Evolutionary conservation across 2,888 invertebrate genomes (phyloP).

Genomic region (Parochlus steinenii): DNA sequence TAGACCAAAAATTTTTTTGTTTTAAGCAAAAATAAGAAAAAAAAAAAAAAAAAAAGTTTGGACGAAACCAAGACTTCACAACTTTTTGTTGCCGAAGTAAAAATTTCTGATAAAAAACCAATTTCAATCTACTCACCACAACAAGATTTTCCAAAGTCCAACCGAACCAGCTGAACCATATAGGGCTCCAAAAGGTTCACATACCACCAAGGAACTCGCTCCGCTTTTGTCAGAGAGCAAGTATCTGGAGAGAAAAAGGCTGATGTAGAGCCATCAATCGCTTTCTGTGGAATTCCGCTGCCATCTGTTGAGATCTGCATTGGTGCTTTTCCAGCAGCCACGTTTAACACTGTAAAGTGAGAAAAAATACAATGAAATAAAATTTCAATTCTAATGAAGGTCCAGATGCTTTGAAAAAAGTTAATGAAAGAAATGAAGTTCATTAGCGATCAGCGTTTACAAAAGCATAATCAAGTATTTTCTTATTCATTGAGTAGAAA

Average conservation of each 20-base stretch:
- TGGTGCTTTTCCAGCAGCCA: slow-evolving; percentile 86
- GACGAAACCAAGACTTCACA: no score
- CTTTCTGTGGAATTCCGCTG: slow-evolving; percentile 74
- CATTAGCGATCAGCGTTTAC: no score
- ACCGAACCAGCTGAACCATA: slow-evolving; percentile 80
- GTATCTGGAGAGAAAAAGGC: slow-evolving; percentile 66
- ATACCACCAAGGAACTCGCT: slow-evolving; percentile 88
- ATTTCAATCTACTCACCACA: slow-evolving; percentile 50
- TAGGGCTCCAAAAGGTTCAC: slow-evolving; percentile 86
- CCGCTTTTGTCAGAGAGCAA: slow-evolving; percentile 70
- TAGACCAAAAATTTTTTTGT: no score
- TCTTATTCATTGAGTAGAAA: no score
- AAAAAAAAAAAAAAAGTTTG: no score
- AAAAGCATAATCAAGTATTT: no score
- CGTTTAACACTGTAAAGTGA: slow-evolving; percentile 61
- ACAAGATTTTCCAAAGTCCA: slow-evolving; percentile 82
- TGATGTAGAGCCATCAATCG: slow-evolving; percentile 80
- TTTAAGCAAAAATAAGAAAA: no score
- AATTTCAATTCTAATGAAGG: not conserved
- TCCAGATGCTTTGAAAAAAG: no score
- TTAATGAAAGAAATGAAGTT: no score
- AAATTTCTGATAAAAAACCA: not conserved
- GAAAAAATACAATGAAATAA: slow-evolving; percentile 9
- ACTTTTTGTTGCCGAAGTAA: not conserved
- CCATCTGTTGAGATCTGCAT: slow-evolving; percentile 80